Base-by-base conservation (phyloP, 2,888 invertebrate genomes). In the Cantharis rustica region DNA sequence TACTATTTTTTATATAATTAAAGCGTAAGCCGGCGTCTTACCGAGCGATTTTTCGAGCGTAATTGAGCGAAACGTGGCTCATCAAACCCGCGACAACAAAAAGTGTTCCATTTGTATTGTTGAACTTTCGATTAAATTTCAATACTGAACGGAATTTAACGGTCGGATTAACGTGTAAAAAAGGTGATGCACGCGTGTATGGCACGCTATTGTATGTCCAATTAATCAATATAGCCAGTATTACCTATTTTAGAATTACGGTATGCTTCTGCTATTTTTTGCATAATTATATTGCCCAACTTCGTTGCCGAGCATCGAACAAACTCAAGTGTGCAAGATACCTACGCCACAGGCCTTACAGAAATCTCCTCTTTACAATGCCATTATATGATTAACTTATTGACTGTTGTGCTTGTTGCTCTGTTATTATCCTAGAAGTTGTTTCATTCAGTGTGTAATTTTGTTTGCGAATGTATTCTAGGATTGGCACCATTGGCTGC, bases 391-490 rank as follows among this genome's bases (percentile, higher is more conserved):
- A 47, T 47, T 47, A 47, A n/a, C 47, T 47, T 47, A 47, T 47
- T 47, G 47, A 47, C 47, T n/a, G 13, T 47, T 47, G 13, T n/a
- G 47, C 47, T 47, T 47, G 47, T 47, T 47, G 47, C 47, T 1
- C 47, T 47, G 47, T 73, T 73, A 69, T 73, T 73, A 73, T 71
- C 75, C 64, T 71, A 71, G 70, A 61, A 75, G 69, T 68, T 75
- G 66, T 75, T 75, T 75, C 75, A 75, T 75, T 75, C 70, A 69
- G 68, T 71, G 71, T 27, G 71, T 71, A 69, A 72, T 75, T 75
- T 75, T 75, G 75, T 68, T 72, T 16, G 75, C 72, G 75, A 75
- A 75, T 75, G 75, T 75, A 75, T 75, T 63, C 75, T 17, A 68
- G 17, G 68, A 16, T 26, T 68, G 27, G 68, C 23, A 17, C 17